Percentiles rank a stretch among this genome's conserved stretches.
Evolutionary conservation across 1,140 invertebrate species (phyloP).

Genomic region (Drosophila nikananu): DNA sequence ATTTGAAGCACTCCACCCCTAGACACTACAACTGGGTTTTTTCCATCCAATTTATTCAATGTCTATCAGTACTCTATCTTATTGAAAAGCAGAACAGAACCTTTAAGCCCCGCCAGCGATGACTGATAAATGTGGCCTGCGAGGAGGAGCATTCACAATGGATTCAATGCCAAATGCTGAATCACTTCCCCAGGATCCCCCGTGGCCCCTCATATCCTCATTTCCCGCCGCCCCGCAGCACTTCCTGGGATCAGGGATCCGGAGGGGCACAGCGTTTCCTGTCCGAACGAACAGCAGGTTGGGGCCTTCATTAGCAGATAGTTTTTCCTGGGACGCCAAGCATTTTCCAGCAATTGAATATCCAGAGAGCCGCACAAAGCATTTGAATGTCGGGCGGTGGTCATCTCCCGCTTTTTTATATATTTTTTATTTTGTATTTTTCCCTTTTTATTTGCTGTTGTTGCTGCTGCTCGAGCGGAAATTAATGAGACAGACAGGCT

Average conservation of each 20-base stretch:
- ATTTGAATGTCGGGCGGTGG: conserved; percentile 57
- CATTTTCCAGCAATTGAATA: conserved; percentile 79
- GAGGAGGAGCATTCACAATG: conserved; percentile 45
- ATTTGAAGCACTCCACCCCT: not conserved
- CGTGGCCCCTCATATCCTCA: not conserved
- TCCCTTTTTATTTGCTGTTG: conserved; percentile 23
- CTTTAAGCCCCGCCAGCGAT: conserved; percentile 33
- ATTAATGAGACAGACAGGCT: conserved; percentile 77
- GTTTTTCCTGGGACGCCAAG: conserved; percentile 61
- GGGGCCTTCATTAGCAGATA: conserved; percentile 70
- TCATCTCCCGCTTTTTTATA: conserved; percentile 4
- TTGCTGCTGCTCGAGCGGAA: conserved; percentile 46
- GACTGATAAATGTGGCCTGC: conserved; percentile 64
- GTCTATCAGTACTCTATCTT: conserved; percentile 53
- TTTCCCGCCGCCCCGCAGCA: conserved; percentile 17
- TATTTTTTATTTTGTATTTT: conserved; percentile 18
- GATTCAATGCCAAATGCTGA: conserved; percentile 70
- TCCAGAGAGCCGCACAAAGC: conserved; percentile 62
- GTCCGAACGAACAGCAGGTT: conserved; percentile 17
- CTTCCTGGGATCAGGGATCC: conserved; percentile 46
- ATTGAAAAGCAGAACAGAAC: conserved; percentile 45
- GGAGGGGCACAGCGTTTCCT: conserved; percentile 17
- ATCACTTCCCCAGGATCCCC: conserved; percentile 45
- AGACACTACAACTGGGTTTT: not conserved
- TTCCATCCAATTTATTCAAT: conserved; percentile 30